phyloP scores from a whole-genome alignment of 2,113 vertebrate genomes.

The Heliornis fulica region DNA sequence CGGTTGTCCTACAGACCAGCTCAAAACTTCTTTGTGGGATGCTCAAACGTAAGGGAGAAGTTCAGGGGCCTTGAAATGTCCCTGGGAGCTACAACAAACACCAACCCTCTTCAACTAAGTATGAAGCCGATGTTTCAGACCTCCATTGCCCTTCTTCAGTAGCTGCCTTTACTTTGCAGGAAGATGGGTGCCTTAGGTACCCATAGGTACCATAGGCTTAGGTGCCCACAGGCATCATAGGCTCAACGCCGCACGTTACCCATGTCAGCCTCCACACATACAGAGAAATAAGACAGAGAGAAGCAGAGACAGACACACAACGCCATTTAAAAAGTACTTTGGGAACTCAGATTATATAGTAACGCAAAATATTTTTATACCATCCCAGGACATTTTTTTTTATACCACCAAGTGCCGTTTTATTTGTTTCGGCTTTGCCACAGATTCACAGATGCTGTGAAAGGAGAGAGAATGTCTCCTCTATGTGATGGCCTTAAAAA shows the following conservation, averaged over 20 bases:
- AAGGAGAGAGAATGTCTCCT: neutral
- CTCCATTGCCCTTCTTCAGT: neutral
- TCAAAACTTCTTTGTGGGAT: neutral
- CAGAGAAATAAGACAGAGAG: neutral
- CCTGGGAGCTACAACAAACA: neutral
- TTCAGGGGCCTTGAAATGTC: accelerated
- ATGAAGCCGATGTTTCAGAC: neutral
- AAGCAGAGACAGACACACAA: neutral
- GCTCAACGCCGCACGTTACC: neutral
- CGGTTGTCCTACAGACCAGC: neutral
- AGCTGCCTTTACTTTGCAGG: neutral
- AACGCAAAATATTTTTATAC: conserved; percentile 13
- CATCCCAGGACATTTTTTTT: conserved; percentile 2
- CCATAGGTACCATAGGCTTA: neutral
- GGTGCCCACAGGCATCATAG: accelerated
- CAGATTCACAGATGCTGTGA: neutral
- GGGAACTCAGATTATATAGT: neutral
- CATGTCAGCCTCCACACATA: neutral
- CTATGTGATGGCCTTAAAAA: neutral
- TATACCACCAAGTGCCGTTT: neutral
- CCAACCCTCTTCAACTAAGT: neutral
- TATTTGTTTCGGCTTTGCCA: conserved; percentile 22
- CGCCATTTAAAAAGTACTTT: neutral
- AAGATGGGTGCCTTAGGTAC: no score
- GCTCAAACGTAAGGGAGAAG: neutral